Base-by-base conservation (phyloP, 2,888 invertebrate genomes). In the Patella pellucida region DNA sequence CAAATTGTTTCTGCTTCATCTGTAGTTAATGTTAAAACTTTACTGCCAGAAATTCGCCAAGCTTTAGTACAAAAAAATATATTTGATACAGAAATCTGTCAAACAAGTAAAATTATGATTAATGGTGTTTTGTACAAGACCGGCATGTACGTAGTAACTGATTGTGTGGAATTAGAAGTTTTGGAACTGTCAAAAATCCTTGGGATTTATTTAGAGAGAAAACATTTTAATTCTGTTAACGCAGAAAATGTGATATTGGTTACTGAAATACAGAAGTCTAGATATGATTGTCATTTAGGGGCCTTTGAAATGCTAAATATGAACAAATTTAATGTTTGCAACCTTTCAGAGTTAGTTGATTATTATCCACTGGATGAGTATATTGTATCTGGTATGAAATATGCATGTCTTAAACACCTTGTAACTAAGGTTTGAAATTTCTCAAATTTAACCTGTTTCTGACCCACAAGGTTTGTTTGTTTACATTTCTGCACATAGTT, bases 351-450 rank as follows among this genome's bases (percentile, higher is more conserved):
- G 19, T 31, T 71, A 52, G 31, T 50, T 52, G 71, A 71, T 54
- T 71, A 71, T 71, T 71, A 71, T 71, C 71, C 71, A n/a, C 31
- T 71, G n/a, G 31, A 27, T 52, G 27, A 50, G 19, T 71, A 71
- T 23, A 54, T 31, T 51, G 52, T 71, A n/a, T 12, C n/a, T 54
- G 71, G 71, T 52, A 19, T 31, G 16, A 31, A 31, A 54, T 51
- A 19, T 51, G 31, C 16, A 23, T 23, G 23, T 23, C 69, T 69
- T 69, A 69, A 69, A 69, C 69, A 69, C 16, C n/a, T 69, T 41
- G 69, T 69, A n/a, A 27, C 27, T 68, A 19, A 19, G 12, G 68
- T 68, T 68, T 19, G 19, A 27, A 27, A 68, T 68, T 68, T 27
- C 68, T 68, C 31, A 31, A 31, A 31, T 4, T 31, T 3, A 31